Conservation (phyloP, 1,140 invertebrate species). For the Drosophila setifemur region DNA sequence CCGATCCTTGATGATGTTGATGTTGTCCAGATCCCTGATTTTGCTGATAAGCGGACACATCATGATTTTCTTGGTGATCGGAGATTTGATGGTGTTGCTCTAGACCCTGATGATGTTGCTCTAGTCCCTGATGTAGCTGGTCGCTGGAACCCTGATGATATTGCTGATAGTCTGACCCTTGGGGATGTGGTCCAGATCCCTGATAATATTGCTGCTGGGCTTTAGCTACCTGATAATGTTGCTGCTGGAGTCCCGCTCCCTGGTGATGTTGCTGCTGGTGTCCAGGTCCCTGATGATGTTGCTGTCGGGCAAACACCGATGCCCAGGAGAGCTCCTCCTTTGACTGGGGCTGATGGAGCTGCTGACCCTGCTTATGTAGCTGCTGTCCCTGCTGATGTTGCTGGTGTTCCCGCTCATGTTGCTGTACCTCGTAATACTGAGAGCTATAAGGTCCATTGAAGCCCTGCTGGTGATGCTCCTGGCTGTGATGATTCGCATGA, state of each 20-base stretch:
- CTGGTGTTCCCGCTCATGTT: constrained; percentile 1
- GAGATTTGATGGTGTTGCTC: not conserved
- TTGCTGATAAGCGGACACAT: not conserved
- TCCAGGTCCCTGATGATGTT: not conserved
- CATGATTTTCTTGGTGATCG: not conserved
- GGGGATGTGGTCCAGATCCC: not conserved
- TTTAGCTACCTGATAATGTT: not conserved
- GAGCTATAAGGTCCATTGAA: constrained; percentile 43
- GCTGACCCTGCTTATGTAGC: not conserved
- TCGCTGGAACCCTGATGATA: not conserved
- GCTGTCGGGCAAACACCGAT: not conserved
- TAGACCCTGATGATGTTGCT: not conserved
- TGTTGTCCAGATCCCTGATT: not conserved
- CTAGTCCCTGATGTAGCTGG: too few relatives aligned
- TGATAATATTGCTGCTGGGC: not conserved
- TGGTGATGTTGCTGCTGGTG: not conserved
- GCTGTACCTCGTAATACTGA: constrained; percentile 27
- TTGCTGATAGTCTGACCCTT: too few relatives aligned
- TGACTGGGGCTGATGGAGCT: not conserved
- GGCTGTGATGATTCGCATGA: too few relatives aligned
- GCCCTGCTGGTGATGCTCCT: not conserved
- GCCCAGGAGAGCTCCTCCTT: not conserved
- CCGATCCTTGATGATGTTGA: not conserved
- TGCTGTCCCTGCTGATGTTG: not conserved
- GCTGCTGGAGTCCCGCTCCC: too few relatives aligned